Evolutionary conservation across 2,113 vertebrate species (phyloP), one percentile per base, ranked within the genome.

Genomic region (Hemichromis elongatus): DNA sequence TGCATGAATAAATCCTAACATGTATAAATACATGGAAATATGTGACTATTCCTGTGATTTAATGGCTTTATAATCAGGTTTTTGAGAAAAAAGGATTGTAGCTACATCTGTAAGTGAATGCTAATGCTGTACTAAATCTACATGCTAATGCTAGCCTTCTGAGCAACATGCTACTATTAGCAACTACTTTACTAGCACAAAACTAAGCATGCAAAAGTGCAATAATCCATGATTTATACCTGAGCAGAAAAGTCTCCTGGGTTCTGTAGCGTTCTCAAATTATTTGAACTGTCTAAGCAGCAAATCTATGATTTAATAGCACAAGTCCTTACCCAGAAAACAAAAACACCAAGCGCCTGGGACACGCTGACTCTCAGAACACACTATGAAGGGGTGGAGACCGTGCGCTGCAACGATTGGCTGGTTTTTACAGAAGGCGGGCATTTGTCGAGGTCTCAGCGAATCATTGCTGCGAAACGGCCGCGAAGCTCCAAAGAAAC

Each of bases 391-490:
- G 7, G 18, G 6, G 13, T 5, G 11, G 8, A 21, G 37, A 57
- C 73, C 6, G 7, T 14, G 6, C 0, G 26, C 37, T 13, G 4
- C 54, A 2, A 14, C 77, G 68, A 94, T 92, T 93, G 93, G 92
- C 6, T 5, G 9, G 18, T 55, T 86, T 40, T 50, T 14, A 5
- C 11, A 14, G 56, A 81, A 80, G 88, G 91, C 84, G 87, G 89
- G 82, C 2, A 21, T 0, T 40, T 42, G 28, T 30, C 0, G 12
- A 21, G 5, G 1, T 82, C 5, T 88, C 19, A 47, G 5, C 92
- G 89, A 94, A 93, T 93, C 87, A 88, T 12, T 19, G 16, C 42
- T 30, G 45, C 24, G 16, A 50, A 75, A 75, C 4, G 6, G 24
- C 42, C 40, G 21, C 47, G 40, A 18, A 70, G 2, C 40, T 3